These are phyloP conservation scores for Andrena minutula DNA, from an alignment of 2,888 invertebrate species.

Conservation along the genomic window DNA sequence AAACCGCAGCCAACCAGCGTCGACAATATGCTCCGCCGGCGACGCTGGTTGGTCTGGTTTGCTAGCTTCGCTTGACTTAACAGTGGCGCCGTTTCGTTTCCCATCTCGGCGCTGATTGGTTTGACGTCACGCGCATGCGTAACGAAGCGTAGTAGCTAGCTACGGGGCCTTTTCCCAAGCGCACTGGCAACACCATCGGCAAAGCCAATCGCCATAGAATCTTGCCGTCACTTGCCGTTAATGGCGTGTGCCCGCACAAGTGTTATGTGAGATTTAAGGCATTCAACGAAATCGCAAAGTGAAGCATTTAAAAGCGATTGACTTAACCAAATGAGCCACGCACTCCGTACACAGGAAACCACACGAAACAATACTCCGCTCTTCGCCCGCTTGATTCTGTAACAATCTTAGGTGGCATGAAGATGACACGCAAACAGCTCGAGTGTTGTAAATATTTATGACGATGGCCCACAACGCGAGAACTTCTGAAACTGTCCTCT, in stretches of 20 bases:
- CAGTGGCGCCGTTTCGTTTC: too few species aligned
- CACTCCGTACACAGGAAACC: background rate
- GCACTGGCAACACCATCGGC: background rate
- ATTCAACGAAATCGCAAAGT: background rate
- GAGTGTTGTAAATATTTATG: slow-evolving; percentile 46
- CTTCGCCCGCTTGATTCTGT: background rate
- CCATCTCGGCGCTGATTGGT: too few species aligned
- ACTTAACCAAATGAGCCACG: slow-evolving; percentile 6
- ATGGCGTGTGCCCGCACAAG: background rate
- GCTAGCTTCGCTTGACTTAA: too few species aligned
- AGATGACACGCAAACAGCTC: slow-evolving; percentile 21
- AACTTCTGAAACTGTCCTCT: background rate
- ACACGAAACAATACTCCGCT: background rate
- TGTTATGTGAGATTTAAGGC: background rate
- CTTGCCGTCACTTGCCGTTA: slow-evolving; percentile 13
- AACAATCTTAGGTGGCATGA: slow-evolving; percentile 14
- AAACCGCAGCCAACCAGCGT: too few species aligned
- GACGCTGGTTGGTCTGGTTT: too few species aligned
- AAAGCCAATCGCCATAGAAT: background rate
- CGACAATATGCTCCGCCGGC: too few species aligned
- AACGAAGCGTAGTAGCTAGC: too few species aligned
- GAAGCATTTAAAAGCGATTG: background rate
- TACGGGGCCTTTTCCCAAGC: too few species aligned
- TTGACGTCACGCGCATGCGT: too few species aligned
- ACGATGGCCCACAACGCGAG: background rate